Conservation (phyloP, 2,888 invertebrate species). For the Vandiemenella viatica region DNA sequence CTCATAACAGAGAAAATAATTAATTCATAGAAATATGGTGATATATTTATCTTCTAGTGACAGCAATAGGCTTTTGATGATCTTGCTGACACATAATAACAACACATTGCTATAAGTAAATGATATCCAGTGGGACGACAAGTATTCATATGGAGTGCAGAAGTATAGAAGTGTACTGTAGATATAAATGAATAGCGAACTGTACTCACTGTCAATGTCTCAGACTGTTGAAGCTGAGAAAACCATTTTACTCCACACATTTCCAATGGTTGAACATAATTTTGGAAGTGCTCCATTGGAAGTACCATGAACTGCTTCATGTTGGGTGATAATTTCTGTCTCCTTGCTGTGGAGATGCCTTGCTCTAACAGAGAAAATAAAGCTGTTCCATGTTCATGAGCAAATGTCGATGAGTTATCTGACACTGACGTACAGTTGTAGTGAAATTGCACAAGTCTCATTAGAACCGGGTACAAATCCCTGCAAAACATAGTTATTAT, state of each 20-base stretch:
- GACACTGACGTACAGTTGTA: constrained; percentile 38
- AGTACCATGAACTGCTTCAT: background rate
- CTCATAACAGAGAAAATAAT: too few species aligned
- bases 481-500: constrained; percentile 27
- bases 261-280: constrained; percentile 9
- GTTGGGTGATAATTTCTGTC: constrained; percentile 7
- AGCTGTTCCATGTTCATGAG: constrained; percentile 42
- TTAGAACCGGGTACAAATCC: constrained; percentile 37
- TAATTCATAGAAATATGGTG: too few species aligned
- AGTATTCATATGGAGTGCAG: too few species aligned
- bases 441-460: constrained; percentile 41
- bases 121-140: too few species aligned
- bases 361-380: constrained; percentile 26
- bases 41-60: too few species aligned
- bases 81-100: too few species aligned
- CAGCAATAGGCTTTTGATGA: too few species aligned
- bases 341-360: constrained; percentile 21
- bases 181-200: background rate
- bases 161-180: too few species aligned
- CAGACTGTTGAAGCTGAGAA: constrained; percentile 15
- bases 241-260: constrained; percentile 22
- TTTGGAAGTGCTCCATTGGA: constrained; percentile 2
- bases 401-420: constrained; percentile 32
- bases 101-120: background rate
- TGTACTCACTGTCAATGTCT: constrained; percentile 12